phyloP scores from a whole-genome alignment of 64 coral and sea anemone species.

The Stylophora pistillata region DNA sequence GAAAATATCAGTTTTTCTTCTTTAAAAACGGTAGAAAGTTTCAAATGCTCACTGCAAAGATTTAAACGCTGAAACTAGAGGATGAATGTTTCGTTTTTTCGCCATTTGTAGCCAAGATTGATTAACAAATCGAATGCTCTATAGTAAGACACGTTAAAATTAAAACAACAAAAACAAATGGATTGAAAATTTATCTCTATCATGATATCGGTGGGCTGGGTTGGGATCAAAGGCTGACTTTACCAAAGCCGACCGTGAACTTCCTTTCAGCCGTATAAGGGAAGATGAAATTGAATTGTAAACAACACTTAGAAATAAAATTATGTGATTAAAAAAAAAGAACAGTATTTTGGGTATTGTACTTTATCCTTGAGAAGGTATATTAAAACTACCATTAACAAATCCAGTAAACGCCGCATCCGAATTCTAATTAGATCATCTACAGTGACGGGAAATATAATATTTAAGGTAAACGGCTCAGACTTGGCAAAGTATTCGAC shows the following conservation, averaged over 20 bases:
- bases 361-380: no score
- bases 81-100: neutral
- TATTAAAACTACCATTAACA: no score
- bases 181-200: neutral
- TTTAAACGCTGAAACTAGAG: conserved; percentile 4
- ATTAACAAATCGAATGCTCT: neutral
- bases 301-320: neutral
- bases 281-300: neutral
- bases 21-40: no score
- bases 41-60: no score
- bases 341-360: no score
- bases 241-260: neutral
- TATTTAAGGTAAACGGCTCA: no score
- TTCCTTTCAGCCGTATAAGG: conserved; percentile 9
- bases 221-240: neutral
- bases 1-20: no score
- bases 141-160: no score
- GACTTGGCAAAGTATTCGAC: no score
- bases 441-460: no score
- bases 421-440: no score
- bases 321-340: neutral
- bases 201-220: neutral
- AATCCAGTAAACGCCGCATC: no score
- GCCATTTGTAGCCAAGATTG: neutral
- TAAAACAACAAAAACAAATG: neutral